A percentile compares a stretch with the other conserved stretches of the same genome.
phyloP scores from a whole-genome alignment of 2,113 vertebrate species.

The Pogonocichla stellata region DNA sequence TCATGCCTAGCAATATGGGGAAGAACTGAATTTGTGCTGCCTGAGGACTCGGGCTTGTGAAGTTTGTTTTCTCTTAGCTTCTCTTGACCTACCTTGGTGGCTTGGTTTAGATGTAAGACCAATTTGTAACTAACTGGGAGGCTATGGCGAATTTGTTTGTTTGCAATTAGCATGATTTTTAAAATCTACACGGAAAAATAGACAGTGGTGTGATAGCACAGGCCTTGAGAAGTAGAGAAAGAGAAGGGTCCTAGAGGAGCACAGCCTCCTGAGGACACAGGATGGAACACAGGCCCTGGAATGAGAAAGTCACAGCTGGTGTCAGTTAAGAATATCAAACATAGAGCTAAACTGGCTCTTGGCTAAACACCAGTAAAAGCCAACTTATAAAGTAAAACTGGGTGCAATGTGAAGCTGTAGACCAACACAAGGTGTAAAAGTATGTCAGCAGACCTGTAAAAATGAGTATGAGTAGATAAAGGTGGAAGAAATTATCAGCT shows the following conservation, averaged over 20 bases:
- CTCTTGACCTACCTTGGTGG: background rate
- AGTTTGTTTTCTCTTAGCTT: background rate
- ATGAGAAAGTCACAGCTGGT: fast-evolving
- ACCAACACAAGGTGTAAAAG: background rate
- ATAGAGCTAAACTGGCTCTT: background rate
- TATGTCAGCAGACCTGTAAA: background rate
- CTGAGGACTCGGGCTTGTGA: background rate
- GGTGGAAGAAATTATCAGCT: background rate
- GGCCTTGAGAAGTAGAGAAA: background rate
- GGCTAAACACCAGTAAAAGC: background rate
- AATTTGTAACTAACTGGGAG: background rate
- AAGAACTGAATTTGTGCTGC: background rate
- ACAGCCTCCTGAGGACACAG: fast-evolving
- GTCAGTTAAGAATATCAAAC: background rate
- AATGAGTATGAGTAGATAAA: background rate
- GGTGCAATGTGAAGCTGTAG: background rate
- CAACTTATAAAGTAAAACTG: background rate
- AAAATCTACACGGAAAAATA: background rate
- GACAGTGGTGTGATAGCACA: background rate
- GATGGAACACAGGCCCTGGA: background rate
- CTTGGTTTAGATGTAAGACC: background rate
- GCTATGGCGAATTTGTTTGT: background rate
- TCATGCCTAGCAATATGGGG: background rate
- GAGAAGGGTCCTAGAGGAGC: fast-evolving
- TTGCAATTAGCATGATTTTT: background rate